Conservation (phyloP, 2,113 vertebrate genomes). For the Chitala chitala region DNA sequence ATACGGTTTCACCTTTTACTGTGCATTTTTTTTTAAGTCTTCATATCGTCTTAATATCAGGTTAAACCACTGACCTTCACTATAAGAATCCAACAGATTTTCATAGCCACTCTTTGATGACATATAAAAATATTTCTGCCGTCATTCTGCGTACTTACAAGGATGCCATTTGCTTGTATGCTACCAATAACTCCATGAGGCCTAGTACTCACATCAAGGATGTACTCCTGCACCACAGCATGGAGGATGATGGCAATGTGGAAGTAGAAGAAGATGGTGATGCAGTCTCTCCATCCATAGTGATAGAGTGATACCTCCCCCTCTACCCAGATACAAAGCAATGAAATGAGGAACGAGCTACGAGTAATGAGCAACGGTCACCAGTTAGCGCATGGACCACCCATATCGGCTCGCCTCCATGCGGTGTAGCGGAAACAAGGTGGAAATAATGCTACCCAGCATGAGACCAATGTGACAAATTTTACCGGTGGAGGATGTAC, state of each 20-base stretch:
- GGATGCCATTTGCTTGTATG: background rate
- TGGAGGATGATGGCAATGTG: constrained; percentile 91
- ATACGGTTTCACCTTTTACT: too few relatives aligned
- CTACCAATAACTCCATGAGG: background rate
- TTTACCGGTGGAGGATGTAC: background rate
- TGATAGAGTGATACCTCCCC: constrained; percentile 82
- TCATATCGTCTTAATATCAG: too few relatives aligned
- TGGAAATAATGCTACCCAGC: too few relatives aligned
- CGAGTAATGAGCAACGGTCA: background rate
- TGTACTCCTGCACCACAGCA: constrained; percentile 90
- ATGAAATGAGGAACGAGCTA: background rate
- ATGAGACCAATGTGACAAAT: background rate
- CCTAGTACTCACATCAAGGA: constrained; percentile 79
- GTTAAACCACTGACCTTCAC: too few relatives aligned
- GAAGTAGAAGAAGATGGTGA: constrained; percentile 90
- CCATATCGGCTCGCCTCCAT: too few relatives aligned
- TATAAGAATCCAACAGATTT: too few relatives aligned
- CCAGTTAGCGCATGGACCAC: background rate
- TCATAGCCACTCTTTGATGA: too few relatives aligned
- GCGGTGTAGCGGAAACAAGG: background rate
- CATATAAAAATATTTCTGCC: too few relatives aligned
- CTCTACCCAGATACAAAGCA: constrained; percentile 60
- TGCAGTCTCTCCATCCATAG: constrained; percentile 85
- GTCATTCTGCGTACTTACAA: background rate
- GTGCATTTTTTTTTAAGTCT: too few relatives aligned